phyloP scores from a whole-genome alignment of 2,113 vertebrate genomes.

The Centropus unirufus region DNA sequence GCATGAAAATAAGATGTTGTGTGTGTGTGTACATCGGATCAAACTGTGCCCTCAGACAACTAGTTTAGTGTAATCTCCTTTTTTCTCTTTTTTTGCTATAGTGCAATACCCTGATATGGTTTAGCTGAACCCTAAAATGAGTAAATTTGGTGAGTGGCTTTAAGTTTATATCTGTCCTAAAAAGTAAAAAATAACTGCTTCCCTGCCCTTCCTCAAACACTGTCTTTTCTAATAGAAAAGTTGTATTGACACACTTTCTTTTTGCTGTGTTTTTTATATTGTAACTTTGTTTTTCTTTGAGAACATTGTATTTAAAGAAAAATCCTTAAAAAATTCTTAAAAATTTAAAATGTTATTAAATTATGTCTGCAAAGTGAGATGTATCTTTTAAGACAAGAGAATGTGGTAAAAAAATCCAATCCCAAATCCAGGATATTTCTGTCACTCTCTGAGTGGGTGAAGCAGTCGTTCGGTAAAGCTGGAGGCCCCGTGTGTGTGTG shows the following conservation, averaged over 20 bases:
- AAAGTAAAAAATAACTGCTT: not conserved
- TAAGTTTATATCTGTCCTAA: conserved; percentile 30
- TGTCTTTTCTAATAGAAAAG: conserved; percentile 43
- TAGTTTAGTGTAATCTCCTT: not conserved
- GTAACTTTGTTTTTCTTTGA: conserved; percentile 47
- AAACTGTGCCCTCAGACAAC: conserved; percentile 6
- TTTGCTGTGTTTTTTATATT: conserved; percentile 63
- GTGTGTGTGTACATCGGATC: not conserved
- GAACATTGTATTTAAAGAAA: conserved; percentile 56
- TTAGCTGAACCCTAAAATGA: not conserved
- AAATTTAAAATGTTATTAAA: conserved; percentile 35
- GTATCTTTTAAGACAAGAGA: not conserved
- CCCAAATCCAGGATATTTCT: not conserved
- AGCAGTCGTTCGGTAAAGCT: accelerated
- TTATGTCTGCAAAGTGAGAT: not conserved
- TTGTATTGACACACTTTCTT: conserved; percentile 28
- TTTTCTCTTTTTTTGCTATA: not conserved
- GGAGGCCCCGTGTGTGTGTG: not conserved
- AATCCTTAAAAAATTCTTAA: conserved; percentile 22
- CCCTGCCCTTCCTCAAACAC: not conserved
- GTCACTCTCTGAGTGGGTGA: accelerated
- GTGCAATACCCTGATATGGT: not conserved
- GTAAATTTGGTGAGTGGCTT: conserved; percentile 30
- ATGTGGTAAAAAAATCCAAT: not conserved
- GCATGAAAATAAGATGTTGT: not conserved